phyloP scores from a whole-genome alignment of 1,140 invertebrate species.

The Temnothorax curvispinosus region DNA sequence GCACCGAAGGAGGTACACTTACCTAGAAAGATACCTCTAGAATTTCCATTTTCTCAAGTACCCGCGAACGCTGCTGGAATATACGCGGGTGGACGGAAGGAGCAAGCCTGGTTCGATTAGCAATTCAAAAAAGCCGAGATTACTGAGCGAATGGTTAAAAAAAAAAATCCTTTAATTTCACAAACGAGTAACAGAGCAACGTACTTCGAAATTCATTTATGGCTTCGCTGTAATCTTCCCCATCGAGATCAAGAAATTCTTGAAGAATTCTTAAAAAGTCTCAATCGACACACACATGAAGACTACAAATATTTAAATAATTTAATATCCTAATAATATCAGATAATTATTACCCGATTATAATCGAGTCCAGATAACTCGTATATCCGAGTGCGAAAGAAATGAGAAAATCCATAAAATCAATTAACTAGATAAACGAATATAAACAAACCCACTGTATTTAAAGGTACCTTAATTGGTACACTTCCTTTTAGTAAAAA shows the following conservation, averaged over 20 bases:
- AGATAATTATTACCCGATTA: slow-evolving; percentile 1
- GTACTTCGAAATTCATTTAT: slow-evolving; percentile 22
- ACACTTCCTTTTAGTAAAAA: neutral
- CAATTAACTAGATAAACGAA: neutral
- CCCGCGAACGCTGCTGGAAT: slow-evolving; percentile 51
- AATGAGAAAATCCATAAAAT: neutral
- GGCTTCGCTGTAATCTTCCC: neutral
- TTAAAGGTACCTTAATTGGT: neutral
- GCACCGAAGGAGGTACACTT: slow-evolving; percentile 64
- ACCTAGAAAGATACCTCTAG: slow-evolving; percentile 69
- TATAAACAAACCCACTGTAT: neutral
- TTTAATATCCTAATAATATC: neutral
- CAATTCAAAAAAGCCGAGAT: slow-evolving; percentile 50
- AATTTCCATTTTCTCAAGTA: slow-evolving; percentile 73
- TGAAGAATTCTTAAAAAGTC: neutral
- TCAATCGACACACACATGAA: neutral
- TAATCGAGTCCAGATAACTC: neutral
- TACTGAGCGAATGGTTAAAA: slow-evolving; percentile 16
- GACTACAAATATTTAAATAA: neutral
- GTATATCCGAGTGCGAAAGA: neutral
- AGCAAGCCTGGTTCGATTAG: slow-evolving; percentile 45
- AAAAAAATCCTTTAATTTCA: neutral
- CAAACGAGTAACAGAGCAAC: neutral
- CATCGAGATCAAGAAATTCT: neutral
- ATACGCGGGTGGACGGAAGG: slow-evolving; percentile 1